A percentile compares a stretch with the other conserved stretches of the same genome.
Conservation (phyloP, 2,888 invertebrate genomes). For the Trissoscelio sp. region DNA sequence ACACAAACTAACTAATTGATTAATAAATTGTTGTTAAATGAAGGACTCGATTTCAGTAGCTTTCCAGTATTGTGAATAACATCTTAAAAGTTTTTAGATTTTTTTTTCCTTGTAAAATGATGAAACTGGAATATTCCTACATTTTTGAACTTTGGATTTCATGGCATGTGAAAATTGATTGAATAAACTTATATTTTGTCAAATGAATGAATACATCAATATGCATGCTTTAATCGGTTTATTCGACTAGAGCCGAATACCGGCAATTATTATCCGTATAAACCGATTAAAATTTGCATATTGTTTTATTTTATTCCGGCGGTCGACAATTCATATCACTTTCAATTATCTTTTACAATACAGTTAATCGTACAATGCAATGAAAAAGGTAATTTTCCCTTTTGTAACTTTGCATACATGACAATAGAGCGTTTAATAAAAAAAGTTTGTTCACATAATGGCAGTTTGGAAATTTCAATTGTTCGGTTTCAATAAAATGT, state of each 20-base stretch:
- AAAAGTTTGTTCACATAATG: conserved; percentile 2
- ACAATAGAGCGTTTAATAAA: neutral
- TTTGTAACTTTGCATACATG: conserved; percentile 4
- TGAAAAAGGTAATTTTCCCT: conserved; percentile 15
- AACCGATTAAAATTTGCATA: conserved; percentile 42
- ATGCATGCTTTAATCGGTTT: conserved; percentile 30
- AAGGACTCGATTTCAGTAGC: too few species aligned
- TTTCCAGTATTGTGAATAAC: too few species aligned
- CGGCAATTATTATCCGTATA: conserved; percentile 27
- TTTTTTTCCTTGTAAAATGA: too few species aligned
- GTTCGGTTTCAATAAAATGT: neutral
- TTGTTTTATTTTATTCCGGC: conserved; percentile 30
- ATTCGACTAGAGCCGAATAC: conserved; percentile 11
- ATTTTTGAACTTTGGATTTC: too few species aligned
- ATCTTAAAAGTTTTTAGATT: too few species aligned
- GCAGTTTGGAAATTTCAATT: neutral
- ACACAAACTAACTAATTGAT: too few species aligned
- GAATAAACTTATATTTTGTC: too few species aligned
- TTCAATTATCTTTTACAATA: conserved; percentile 36
- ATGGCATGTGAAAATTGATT: too few species aligned
- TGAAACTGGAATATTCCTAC: too few species aligned
- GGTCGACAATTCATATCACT: conserved; percentile 18
- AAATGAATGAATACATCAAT: conserved; percentile 15
- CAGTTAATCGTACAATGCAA: conserved; percentile 7
- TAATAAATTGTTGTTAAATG: too few species aligned